Base-by-base conservation (phyloP, 2,888 invertebrate species). In the Brenthis daphne region DNA sequence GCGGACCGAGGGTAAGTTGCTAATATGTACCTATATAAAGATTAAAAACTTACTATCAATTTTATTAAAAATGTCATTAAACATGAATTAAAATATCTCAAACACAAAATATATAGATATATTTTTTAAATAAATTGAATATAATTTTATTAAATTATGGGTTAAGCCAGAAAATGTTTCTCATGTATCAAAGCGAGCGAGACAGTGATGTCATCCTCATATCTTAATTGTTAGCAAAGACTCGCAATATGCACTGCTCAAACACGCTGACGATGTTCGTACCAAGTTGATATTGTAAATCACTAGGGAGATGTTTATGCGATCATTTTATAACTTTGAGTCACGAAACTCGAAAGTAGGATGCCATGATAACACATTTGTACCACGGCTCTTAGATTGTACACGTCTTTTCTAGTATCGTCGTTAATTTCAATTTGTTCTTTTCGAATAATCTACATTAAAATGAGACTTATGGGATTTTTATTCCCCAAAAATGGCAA, bases 191-290 rank as follows among this genome's bases (percentile, higher is more conserved):
- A 57, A 73, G 65, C 68, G 61, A 68, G 68, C 53, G 61, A 43
- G 20, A 6, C 56, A 58, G 57, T 78, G 78, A 77, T 74, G 73
- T 78, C 76, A 78, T 68, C 68, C 33, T 51, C 73, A 68, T 75
- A 75, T 75, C 74, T 73, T 67, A 57, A 65, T 65, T 73, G 73
- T 74, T 74, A 73, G 71, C 74, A 47, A 68, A 70, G 56, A 66
- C 68, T 65, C 53, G 60, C 60, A 11, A 71, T 74, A 72, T 76
- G 75, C 75, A 75, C 72, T 70, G 54, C 65, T 67, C 73, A 77
- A 75, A 77, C 75, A 76, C 57, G 53, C 64, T 43, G 61, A 55
- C 67, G 60, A 20, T 71, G 64, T 74, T 64, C 68, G 70, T 70
- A 65, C 55, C 64, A 64, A 64, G 66, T 67, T 72, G 65, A 70